Evolutionary conservation across 2,888 invertebrate genomes (phyloP).

Genomic region (Scaptomyza caliginosa): DNA sequence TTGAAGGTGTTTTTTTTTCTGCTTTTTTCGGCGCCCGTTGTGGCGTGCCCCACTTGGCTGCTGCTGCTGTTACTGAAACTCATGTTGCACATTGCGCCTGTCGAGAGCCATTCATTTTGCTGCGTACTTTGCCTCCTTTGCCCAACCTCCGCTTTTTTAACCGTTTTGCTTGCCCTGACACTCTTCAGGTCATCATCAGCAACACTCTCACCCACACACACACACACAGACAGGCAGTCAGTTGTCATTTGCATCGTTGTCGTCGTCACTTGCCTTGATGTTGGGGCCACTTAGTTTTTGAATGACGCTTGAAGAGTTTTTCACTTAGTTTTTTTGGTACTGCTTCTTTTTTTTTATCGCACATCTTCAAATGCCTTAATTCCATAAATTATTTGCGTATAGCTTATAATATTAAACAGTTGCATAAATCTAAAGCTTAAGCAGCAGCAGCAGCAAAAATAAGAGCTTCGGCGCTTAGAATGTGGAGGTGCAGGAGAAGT

Average conservation of each 20-base stretch:
- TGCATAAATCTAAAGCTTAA: slow-evolving; percentile 67
- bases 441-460: slow-evolving; percentile 6
- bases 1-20: slow-evolving; percentile 28
- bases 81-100: slow-evolving; percentile 74
- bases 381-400: slow-evolving; percentile 61
- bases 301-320: slow-evolving; percentile 63
- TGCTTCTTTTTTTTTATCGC: slow-evolving; percentile 12
- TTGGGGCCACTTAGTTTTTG: slow-evolving; percentile 62
- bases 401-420: slow-evolving; percentile 41
- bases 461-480: not conserved
- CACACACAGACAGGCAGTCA: not conserved
- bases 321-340: slow-evolving; percentile 21
- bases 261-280: slow-evolving; percentile 74
- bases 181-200: slow-evolving; percentile 60
- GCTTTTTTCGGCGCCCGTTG: slow-evolving; percentile 25
- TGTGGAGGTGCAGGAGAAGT: not conserved
- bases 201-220: not conserved
- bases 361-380: slow-evolving; percentile 47
- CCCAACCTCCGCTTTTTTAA: not conserved
- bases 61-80: slow-evolving; percentile 25
- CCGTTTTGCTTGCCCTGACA: slow-evolving; percentile 19
- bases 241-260: slow-evolving; percentile 14
- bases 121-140: not conserved
- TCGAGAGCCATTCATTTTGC: slow-evolving; percentile 71
- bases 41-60: slow-evolving; percentile 37